Evolutionary conservation across 2,797 vertebrate species (phyloP).

Genomic region (Sebastes oblongus): DNA sequence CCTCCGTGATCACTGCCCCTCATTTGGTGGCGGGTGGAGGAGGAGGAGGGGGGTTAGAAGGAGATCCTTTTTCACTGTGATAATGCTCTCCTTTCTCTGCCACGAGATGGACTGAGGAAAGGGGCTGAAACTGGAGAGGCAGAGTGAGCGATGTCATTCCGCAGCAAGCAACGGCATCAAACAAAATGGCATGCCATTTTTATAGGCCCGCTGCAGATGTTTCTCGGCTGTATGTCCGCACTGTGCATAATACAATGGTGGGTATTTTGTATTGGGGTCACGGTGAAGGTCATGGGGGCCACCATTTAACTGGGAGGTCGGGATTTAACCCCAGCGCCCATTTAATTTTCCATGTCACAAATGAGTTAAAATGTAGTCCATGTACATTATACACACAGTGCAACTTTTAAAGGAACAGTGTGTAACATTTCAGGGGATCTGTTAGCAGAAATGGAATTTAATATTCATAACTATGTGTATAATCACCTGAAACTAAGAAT

Average conservation of each 20-base stretch:
- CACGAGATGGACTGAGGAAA: conserved; percentile 51
- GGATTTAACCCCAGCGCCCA: conserved; percentile 6
- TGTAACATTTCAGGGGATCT: too few relatives aligned
- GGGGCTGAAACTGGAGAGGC: conserved; percentile 68
- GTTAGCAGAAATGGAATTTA: too few relatives aligned
- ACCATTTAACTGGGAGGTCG: conserved; percentile 16
- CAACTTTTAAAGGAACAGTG: neutral
- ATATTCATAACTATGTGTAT: too few relatives aligned
- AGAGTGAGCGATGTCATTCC: conserved; percentile 70
- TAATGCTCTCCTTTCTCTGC: conserved; percentile 75
- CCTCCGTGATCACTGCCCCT: conserved; percentile 63
- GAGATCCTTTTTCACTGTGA: conserved; percentile 73
- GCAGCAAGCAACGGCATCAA: conserved; percentile 56
- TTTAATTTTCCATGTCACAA: conserved; percentile 11
- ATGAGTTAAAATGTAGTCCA: neutral
- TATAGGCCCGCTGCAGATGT: conserved; percentile 66
- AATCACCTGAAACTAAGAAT: too few relatives aligned
- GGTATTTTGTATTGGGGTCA: conserved; percentile 44
- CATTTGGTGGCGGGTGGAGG: conserved; percentile 42
- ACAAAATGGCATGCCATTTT: conserved; percentile 44
- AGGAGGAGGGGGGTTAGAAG: conserved; percentile 6
- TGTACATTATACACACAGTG: neutral
- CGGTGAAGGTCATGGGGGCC: conserved; percentile 3
- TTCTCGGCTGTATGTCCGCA: conserved; percentile 43
- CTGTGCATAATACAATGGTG: conserved; percentile 36